Evolutionary conservation across 2,888 invertebrate genomes (phyloP), one percentile per base, ranked within the genome.

Genomic region (Melinaea menophilus): DNA sequence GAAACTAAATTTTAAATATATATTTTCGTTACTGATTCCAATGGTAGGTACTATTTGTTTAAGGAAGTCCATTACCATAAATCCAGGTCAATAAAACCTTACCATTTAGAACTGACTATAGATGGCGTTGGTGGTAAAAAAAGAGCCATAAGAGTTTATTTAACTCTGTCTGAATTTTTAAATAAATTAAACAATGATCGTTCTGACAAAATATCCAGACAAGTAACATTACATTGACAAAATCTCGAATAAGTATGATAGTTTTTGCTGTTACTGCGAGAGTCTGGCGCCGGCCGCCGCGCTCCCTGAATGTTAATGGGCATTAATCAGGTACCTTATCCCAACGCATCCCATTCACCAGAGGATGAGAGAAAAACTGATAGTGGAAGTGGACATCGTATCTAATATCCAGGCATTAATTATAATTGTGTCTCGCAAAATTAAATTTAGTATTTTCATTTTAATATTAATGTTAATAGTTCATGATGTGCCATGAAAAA

Each of bases 21-120:
- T 41, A 41, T 41, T 41, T n/a, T 41, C 11, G 41, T 41, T 3
- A 41, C 7, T 11, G 41, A 37, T 9, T 41, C 41, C 46, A 4
- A 11, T 7, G 34, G 33, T 47, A 48, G n/a, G 33, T 47, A 37
- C 37, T 61, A 67, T 68, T 77, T 74, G 72, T 72, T 62, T 65
- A 61, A 63, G 70, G 71, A 73, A 75, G 75, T 74, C 81, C 83
- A 84, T 84, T 80, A 81, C 80, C 81, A 81, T 82, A 76, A 80
- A 82, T 77, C 75, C 72, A 72, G 78, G 77, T 77, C 79, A 81
- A 82, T 83, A 80, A 80, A 84, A 81, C 78, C 75, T 78, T 79
- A 79, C 79, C 79, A 82, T 81, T 83, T 82, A 82, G 79, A 78
- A 37, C 37, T 2, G 11, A 7, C 41, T 11, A 9, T 41, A 41